A percentile compares a stretch with the other conserved stretches of the same genome.
Conservation (phyloP, 2,888 invertebrate genomes). For the Parnassius mnemosyne region DNA sequence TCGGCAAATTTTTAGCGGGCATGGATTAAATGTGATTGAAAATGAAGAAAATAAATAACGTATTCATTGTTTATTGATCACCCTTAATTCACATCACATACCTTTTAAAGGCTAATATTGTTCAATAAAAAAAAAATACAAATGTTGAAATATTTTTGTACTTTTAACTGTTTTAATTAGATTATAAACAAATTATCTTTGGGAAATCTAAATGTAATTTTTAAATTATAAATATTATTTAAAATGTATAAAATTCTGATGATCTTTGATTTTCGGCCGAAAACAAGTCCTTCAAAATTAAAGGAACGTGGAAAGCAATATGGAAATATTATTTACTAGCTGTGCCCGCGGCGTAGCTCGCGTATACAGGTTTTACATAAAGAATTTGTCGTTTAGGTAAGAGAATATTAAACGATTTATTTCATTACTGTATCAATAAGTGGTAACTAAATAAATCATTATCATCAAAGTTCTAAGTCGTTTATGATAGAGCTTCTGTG, state of each 20-base stretch:
- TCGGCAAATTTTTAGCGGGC: slow-evolving; percentile 91
- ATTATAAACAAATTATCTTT: neutral
- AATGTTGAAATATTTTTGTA: slow-evolving; percentile 5
- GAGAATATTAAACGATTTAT: too few species aligned
- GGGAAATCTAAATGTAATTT: too few species aligned
- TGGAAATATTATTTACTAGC: slow-evolving; percentile 26
- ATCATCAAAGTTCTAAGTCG: too few species aligned
- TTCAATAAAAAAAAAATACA: slow-evolving; percentile 9
- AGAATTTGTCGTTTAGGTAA: too few species aligned
- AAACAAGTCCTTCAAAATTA: slow-evolving; percentile 8
- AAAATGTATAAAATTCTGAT: too few species aligned
- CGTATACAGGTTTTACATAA: too few species aligned
- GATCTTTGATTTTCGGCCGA: too few species aligned
- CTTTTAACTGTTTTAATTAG: neutral
- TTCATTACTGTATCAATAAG: too few species aligned
- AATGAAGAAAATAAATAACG: slow-evolving; percentile 42
- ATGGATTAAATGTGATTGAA: slow-evolving; percentile 5
- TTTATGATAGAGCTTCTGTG: too few species aligned
- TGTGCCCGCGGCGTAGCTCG: too few species aligned
- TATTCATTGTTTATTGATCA: slow-evolving; percentile 64
- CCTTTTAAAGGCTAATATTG: slow-evolving; percentile 52
- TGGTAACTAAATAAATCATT: too few species aligned
- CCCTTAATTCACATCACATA: slow-evolving; percentile 64
- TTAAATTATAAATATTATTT: too few species aligned
- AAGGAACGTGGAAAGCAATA: slow-evolving; percentile 29